Base-by-base conservation (phyloP, 35 echinoderm and acorn worm genomes). In the Ophioderma brevispina region DNA sequence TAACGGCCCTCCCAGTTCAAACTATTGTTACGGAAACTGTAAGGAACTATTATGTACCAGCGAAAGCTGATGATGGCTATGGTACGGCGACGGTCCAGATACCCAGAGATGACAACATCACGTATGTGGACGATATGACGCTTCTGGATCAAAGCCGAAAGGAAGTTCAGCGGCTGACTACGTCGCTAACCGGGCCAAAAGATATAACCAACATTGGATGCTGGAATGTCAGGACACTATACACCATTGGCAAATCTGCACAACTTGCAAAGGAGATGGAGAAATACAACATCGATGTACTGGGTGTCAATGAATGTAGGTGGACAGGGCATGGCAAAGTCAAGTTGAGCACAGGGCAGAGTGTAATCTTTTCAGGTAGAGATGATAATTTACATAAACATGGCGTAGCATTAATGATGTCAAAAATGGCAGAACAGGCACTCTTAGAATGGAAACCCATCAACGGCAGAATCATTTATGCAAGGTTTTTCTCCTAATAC, bases 231-330 rank as follows among this genome's bases (percentile, higher is more conserved):
- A 38, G 75, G 25, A 87, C 85, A 31, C 39, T 89, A 40, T 55
- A 89, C 40, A 23, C 43, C 8, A 81, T 36, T 6, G 76, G 76
- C 1, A 89, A 81, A 81, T 15, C 38, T 8, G 78, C 76, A 50
- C 77, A 89, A 34, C n/a, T 89, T 40, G 42, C 32, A 55, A 34
- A 18, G 21, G 78, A 89, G 35, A 89, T 89, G 87, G 28, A 64
- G 38, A 43, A 32, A 32, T 81, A 81, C 52, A 81, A 81, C 31
- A 15, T 89, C 17, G 21, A 81, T 33, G 59, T 89, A 0, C 49
- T 89, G 32, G 86, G 86, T 33, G 35, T 89, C 1, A 89, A 78
- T 81, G 87, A 89, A 59, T 33, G 77, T 8, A 89, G 87, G 40
- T 89, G 78, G 87, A 81, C 87, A 23, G 49, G 38, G 50, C 8